Percentiles rank a stretch among this genome's conserved stretches.
These are phyloP conservation scores for Archilochus colubris DNA, from an alignment of 2,113 vertebrate genomes.

Conservation along the genomic window DNA sequence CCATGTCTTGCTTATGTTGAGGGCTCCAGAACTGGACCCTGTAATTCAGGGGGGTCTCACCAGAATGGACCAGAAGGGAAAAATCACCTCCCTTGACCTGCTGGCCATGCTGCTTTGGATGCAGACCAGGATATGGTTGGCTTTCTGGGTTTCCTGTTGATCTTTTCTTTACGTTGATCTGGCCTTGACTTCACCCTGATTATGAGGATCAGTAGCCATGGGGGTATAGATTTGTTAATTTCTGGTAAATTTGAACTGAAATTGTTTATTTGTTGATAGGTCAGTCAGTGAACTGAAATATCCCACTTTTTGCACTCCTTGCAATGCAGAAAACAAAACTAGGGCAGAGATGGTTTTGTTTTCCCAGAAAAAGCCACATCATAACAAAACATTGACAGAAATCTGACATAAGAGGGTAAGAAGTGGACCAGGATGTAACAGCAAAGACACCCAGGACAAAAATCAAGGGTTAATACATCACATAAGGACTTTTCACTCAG, in stretches of 20 bases:
- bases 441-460: neutral
- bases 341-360: neutral
- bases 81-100: too few relatives aligned
- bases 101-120: too few relatives aligned
- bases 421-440: neutral
- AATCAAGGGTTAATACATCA: neutral
- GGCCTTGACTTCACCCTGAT: too few relatives aligned
- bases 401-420: neutral
- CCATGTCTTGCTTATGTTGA: too few relatives aligned
- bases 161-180: too few relatives aligned
- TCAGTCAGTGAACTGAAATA: neutral
- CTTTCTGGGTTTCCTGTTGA: too few relatives aligned
- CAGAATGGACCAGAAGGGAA: too few relatives aligned
- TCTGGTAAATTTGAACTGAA: constrained; percentile 11
- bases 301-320: neutral
- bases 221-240: neutral
- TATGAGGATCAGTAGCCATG: neutral
- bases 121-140: too few relatives aligned
- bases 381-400: neutral
- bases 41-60: too few relatives aligned
- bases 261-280: neutral
- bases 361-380: neutral
- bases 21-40: too few relatives aligned
- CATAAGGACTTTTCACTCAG: neutral
- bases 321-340: neutral